Conservation (phyloP, 2,113 vertebrate species). For the Silurus meridionalis region DNA sequence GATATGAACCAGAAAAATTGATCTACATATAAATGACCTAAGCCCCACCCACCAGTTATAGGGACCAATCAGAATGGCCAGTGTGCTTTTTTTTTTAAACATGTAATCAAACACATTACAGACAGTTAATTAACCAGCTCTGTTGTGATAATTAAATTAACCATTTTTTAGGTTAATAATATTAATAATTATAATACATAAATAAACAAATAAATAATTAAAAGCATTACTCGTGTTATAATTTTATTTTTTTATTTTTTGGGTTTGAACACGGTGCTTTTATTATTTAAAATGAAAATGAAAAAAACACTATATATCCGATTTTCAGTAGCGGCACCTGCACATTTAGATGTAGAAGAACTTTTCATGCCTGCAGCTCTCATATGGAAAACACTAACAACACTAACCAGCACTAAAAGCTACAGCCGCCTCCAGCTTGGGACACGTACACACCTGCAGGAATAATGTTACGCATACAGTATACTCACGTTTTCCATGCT, state of each 20-base stretch:
- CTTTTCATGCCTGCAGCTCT: slow-evolving; percentile 29
- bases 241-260: slow-evolving; percentile 62
- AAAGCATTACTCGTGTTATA: slow-evolving; percentile 64
- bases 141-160: slow-evolving; percentile 62
- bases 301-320: slow-evolving; percentile 47
- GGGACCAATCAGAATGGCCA: slow-evolving; percentile 23
- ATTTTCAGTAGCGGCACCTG: slow-evolving; percentile 61
- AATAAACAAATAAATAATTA: background rate
- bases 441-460: slow-evolving; percentile 58
- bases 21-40: no score
- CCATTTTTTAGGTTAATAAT: slow-evolving; percentile 61
- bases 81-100: background rate
- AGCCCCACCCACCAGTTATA: background rate
- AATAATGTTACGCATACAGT: slow-evolving; percentile 58
- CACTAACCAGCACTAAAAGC: slow-evolving; percentile 45
- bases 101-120: background rate
- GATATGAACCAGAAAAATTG: no score
- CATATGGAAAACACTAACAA: slow-evolving; percentile 47
- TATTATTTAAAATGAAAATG: slow-evolving; percentile 59
- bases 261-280: slow-evolving; percentile 73
- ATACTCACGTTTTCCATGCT: slow-evolving; percentile 49
- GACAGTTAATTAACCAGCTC: slow-evolving; percentile 71
- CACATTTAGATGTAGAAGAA: slow-evolving; percentile 59
- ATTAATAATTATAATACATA: slow-evolving; percentile 56
- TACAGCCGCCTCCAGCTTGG: slow-evolving; percentile 65